Evolutionary conservation across 2,888 invertebrate species (phyloP), one percentile per base, ranked within the genome.

Genomic region (Lottia scabra): DNA sequence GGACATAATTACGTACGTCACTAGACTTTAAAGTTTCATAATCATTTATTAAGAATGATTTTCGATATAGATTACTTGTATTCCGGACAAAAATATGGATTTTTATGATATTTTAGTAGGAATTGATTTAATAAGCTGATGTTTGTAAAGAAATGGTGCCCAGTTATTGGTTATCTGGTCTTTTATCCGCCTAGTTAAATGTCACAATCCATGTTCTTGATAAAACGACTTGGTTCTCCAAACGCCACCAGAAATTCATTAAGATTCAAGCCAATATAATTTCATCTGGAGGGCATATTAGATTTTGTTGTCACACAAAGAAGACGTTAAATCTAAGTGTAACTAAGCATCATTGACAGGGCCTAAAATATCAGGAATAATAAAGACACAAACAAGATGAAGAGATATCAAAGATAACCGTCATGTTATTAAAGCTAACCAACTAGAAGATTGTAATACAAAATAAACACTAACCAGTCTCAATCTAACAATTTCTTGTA

Each of bases 351-450:
- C 56, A 56, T 56, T 56, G 56, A 56, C 56, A 12, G 23, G 19
- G 23, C 19, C 56, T 56, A 56, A 56, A 56, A 56, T 56, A 56
- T 56, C 56, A 56, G 23, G 56, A 56, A 56, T 56, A 56, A 56
- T 56, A 23, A 19, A 13, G 10, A 23, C 56, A 38, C 56, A 56
- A 56, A 56, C 56, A 56, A 56, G 23, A 19, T 23, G 56, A 56
- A 56, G 23, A 56, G 56, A 56, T 56, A 56, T 56, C 56, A 56
- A 56, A 56, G 56, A 56, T 56, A 56, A 56, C 56, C 56, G 56
- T 23, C 23, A 13, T 56, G 56, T 56, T 56, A 56, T 56, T 56
- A 56, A 19, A 23, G 56, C 23, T 56, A 56, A 56, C 56, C 13
- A 56, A 23, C 19, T 23, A 23, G 19, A 56, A 23, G 56, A 23